Percentiles rank a stretch among this genome's conserved stretches.
Evolutionary conservation across 2,797 vertebrate genomes (phyloP).

Genomic region (Columba guinea): DNA sequence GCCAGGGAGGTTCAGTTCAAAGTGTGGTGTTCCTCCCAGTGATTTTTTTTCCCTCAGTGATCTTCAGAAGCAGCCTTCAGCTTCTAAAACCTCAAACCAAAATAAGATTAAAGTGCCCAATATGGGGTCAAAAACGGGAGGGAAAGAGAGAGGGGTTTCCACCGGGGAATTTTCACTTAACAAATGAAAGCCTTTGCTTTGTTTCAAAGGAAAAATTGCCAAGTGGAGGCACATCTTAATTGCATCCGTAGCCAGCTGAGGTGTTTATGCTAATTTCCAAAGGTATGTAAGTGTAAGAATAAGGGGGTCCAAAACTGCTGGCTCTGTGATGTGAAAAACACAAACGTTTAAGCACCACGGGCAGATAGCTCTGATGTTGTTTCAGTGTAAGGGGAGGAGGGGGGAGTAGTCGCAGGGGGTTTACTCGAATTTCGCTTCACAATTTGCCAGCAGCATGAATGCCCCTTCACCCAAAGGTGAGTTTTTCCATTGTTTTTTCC

Average conservation of each 20-base stretch:
- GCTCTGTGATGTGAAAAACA: conserved; percentile 44
- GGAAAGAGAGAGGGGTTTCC: conserved; percentile 29
- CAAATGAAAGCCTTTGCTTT: conserved; percentile 55
- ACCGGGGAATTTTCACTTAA: conserved; percentile 50
- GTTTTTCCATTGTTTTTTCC: background rate
- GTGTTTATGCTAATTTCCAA: conserved; percentile 60
- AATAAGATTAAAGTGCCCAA: conserved; percentile 69
- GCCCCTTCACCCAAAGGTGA: background rate
- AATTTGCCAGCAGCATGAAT: background rate
- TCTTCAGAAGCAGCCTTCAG: conserved; percentile 53
- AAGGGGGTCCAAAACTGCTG: conserved; percentile 48
- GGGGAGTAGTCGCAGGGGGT: background rate
- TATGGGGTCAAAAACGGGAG: conserved; percentile 52
- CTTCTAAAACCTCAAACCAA: conserved; percentile 60
- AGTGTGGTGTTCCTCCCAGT: conserved; percentile 58
- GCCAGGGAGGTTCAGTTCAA: conserved; percentile 28
- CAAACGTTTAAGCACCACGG: background rate
- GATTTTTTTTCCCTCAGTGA: conserved; percentile 53
- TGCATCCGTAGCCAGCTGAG: conserved; percentile 47
- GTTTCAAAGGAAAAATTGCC: conserved; percentile 59
- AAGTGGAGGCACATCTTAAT: conserved; percentile 54
- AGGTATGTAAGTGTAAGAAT: conserved; percentile 43
- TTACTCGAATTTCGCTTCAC: background rate
- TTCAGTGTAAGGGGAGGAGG: background rate
- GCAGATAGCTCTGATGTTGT: conserved; percentile 35